phyloP scores from a whole-genome alignment of 2,113 vertebrate species.

The Tyto alba region DNA sequence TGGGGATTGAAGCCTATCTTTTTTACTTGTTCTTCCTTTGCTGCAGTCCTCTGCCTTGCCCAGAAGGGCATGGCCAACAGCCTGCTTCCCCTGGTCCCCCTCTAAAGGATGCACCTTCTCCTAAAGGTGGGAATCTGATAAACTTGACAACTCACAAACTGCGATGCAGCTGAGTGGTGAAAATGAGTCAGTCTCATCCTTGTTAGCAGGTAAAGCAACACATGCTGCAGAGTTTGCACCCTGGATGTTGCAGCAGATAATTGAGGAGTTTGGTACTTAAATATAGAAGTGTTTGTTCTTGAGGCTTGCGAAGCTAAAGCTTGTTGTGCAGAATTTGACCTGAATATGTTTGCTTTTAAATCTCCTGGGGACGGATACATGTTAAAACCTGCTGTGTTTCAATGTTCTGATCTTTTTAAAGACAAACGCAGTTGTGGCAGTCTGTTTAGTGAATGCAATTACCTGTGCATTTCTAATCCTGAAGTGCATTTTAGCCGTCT shows the following conservation, averaged over 20 bases:
- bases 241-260: neutral
- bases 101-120: neutral
- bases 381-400: neutral
- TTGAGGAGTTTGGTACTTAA: conserved; percentile 22
- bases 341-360: conserved; percentile 31
- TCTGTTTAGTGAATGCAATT: neutral
- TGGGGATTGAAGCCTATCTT: neutral
- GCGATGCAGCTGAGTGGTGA: neutral
- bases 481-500: neutral
- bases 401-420: neutral
- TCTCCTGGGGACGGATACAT: neutral
- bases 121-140: neutral
- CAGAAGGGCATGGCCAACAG: neutral
- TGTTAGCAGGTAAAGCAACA: neutral
- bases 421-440: neutral
- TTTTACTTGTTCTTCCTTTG: neutral
- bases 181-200: neutral
- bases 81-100: neutral
- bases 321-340: conserved; percentile 28
- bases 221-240: neutral
- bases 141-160: neutral
- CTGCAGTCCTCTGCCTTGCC: neutral
- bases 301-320: neutral
- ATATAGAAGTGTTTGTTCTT: conserved; percentile 53
- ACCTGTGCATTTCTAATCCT: neutral